Evolutionary conservation across 2,888 invertebrate genomes (phyloP).

Genomic region (Melanargia galathea): DNA sequence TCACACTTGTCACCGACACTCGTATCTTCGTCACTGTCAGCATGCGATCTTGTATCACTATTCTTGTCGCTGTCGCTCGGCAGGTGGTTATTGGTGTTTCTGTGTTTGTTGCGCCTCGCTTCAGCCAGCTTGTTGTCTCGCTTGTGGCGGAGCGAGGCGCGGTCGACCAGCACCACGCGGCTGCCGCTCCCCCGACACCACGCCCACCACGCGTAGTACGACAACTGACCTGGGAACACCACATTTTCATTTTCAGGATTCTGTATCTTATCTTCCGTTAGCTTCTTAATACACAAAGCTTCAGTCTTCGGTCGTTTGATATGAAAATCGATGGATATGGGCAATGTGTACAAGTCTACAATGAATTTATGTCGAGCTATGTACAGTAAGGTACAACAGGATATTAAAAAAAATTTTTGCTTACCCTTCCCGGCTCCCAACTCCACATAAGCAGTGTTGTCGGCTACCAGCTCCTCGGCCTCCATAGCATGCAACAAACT

Average conservation of each 20-base stretch:
- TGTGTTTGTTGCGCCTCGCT: not conserved
- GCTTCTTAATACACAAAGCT: too few relatives aligned
- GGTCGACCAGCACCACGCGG: constrained; percentile 88
- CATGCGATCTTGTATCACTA: not conserved
- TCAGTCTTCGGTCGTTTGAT: too few relatives aligned
- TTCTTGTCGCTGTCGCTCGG: not conserved
- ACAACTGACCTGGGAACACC: constrained; percentile 85
- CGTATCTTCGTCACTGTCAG: not conserved
- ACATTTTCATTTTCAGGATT: too few relatives aligned
- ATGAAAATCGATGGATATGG: too few relatives aligned
- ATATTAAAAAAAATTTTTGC: not conserved
- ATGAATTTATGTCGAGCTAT: too few relatives aligned
- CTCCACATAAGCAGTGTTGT: constrained; percentile 89
- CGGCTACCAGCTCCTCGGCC: constrained; percentile 79
- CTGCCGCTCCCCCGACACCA: constrained; percentile 76
- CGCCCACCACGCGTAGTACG: constrained; percentile 88
- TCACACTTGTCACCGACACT: not conserved
- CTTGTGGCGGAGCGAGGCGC: constrained; percentile 91
- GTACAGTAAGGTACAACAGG: too few relatives aligned
- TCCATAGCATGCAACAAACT: constrained; percentile 88
- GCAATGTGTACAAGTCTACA: too few relatives aligned
- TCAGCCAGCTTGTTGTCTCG: constrained; percentile 78
- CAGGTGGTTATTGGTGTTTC: not conserved
- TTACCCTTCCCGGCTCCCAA: constrained; percentile 95
- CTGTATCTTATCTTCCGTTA: too few relatives aligned